Evolutionary conservation across 2,113 vertebrate species (phyloP).

Genomic region (Colinus virginianus): DNA sequence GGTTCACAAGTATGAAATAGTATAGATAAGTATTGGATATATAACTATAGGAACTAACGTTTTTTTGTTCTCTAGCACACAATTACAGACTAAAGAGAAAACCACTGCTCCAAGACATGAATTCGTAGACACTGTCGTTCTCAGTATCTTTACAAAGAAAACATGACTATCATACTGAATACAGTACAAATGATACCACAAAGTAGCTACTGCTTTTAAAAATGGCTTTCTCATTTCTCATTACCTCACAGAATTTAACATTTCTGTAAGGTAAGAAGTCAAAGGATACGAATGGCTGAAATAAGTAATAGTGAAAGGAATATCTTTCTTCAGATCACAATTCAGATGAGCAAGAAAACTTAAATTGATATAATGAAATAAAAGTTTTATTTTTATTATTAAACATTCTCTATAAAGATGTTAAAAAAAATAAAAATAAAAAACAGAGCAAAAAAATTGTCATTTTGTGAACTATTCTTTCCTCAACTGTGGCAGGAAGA

Average conservation of each 20-base stretch:
- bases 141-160: not conserved
- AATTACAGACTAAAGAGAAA: not conserved
- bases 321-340: not conserved
- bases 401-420: not conserved
- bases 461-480: not conserved
- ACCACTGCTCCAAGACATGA: not conserved
- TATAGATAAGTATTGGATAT: not conserved
- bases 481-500: accelerated
- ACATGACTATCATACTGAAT: not conserved
- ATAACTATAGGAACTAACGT: not conserved
- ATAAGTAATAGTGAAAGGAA: not conserved
- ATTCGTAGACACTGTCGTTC: not conserved
- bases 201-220: conserved; percentile 32
- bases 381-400: not conserved
- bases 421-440: not conserved
- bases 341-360: not conserved
- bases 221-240: not conserved
- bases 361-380: not conserved
- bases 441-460: not conserved
- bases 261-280: conserved; percentile 4
- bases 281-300: not conserved
- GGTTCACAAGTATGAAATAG: not conserved
- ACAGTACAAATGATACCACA: not conserved
- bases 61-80: not conserved
- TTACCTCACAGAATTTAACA: not conserved